A percentile compares a stretch with the other conserved stretches of the same genome.
phyloP scores from a whole-genome alignment of 2,113 vertebrate species.

The Hemibagrus wyckioides region DNA sequence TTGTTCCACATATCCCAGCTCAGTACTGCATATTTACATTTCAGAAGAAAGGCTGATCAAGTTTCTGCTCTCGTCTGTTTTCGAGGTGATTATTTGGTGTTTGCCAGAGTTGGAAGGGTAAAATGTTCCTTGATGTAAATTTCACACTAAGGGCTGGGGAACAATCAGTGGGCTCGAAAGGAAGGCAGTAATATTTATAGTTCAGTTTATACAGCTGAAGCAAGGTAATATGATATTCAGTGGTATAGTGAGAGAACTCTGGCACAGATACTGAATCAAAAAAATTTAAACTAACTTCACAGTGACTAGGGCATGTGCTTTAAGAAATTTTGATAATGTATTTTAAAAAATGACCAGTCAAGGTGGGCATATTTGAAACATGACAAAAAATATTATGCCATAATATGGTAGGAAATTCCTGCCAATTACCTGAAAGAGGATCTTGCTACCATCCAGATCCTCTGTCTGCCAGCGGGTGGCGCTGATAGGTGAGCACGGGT shows the following conservation, averaged over 20 bases:
- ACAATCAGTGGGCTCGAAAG: background rate
- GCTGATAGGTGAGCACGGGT: constrained; percentile 90
- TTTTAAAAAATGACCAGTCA: background rate
- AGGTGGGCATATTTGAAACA: background rate
- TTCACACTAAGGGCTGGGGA: background rate
- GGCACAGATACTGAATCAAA: background rate
- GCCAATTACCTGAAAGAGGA: constrained; percentile 86
- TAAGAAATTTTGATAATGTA: background rate
- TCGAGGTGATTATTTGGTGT: background rate
- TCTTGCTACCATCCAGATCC: constrained; percentile 90
- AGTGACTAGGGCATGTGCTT: background rate
- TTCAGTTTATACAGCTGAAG: background rate
- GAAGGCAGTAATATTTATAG: background rate
- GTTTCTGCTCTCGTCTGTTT: background rate
- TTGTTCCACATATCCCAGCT: constrained; percentile 4
- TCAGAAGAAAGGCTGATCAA: background rate
- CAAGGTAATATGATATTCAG: background rate
- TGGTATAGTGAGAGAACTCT: background rate
- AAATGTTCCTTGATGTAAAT: background rate
- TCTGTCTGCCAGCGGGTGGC: constrained; percentile 89
- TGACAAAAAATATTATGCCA: background rate
- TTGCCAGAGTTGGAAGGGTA: background rate
- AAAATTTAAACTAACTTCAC: background rate
- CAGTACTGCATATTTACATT: constrained; percentile 20
- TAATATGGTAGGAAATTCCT: background rate